A percentile compares a stretch with the other conserved stretches of the same genome.
phyloP scores from a whole-genome alignment of 2,888 invertebrate species.

The Teleiodes luculella region DNA sequence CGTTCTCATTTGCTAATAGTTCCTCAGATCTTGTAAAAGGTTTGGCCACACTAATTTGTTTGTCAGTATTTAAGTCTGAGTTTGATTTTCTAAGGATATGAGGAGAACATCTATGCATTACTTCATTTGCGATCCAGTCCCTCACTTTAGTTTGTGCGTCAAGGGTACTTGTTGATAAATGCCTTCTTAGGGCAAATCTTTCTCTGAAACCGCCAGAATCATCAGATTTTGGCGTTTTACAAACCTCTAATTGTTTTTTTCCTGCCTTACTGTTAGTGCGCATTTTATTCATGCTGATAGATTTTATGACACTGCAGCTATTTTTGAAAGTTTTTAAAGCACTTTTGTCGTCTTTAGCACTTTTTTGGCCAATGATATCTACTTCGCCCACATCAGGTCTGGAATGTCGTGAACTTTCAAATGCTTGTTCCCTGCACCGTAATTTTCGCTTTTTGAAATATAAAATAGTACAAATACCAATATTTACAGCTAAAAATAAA shows the following conservation, averaged over 20 bases:
- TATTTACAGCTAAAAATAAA: constrained; percentile 85
- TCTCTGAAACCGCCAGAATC: constrained; percentile 78
- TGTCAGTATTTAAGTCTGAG: constrained; percentile 54
- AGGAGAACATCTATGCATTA: constrained; percentile 85
- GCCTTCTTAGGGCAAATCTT: constrained; percentile 82
- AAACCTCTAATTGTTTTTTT: constrained; percentile 73
- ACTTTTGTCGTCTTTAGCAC: constrained; percentile 64
- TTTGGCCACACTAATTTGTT: constrained; percentile 44
- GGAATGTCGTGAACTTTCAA: constrained; percentile 65
- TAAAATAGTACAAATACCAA: constrained; percentile 82
- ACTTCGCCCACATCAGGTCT: constrained; percentile 74
- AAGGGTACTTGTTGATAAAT: constrained; percentile 88
- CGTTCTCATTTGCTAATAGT: constrained; percentile 56
- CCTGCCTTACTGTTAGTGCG: constrained; percentile 70
- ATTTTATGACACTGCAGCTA: constrained; percentile 79
- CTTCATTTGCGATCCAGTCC: constrained; percentile 91
- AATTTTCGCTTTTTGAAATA: constrained; percentile 82
- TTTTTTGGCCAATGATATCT: constrained; percentile 69
- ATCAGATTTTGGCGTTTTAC: constrained; percentile 78
- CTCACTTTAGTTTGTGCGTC: constrained; percentile 92
- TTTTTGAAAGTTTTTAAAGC: constrained; percentile 68
- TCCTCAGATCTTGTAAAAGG: constrained; percentile 71
- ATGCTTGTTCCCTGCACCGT: constrained; percentile 67
- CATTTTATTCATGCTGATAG: constrained; percentile 74
- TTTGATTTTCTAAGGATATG: constrained; percentile 79